Conservation (phyloP, 2,797 vertebrate genomes). For the Acropternis orthonyx region DNA sequence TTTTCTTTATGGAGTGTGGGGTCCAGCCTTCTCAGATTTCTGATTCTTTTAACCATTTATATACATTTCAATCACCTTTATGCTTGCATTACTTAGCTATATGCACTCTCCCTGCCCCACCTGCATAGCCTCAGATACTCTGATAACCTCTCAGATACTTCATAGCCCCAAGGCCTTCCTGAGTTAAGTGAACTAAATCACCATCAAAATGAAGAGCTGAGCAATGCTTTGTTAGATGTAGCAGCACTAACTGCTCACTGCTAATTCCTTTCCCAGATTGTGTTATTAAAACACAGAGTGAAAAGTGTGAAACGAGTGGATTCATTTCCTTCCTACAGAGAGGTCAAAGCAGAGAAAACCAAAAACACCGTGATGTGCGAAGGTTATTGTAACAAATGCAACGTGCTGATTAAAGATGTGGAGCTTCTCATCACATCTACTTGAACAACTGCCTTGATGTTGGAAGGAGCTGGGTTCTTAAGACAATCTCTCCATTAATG, state of each 20-base stretch:
- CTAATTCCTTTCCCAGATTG: not conserved
- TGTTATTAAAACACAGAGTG: not conserved
- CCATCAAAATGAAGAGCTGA: not conserved
- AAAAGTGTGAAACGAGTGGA: not conserved
- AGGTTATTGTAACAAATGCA: not conserved
- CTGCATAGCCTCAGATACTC: not conserved
- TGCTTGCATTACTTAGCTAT: not conserved
- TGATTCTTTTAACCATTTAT: not conserved
- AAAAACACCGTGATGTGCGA: not conserved
- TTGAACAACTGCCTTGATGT: not conserved
- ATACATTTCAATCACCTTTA: not conserved
- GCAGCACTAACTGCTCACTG: not conserved
- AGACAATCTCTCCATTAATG: not conserved
- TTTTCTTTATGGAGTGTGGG: not conserved
- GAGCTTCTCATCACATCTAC: not conserved
- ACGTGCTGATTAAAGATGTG: not conserved
- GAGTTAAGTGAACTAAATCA: not conserved
- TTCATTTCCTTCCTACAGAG: not conserved
- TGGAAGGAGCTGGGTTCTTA: not conserved
- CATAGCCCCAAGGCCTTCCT: not conserved
- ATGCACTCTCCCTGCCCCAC: not conserved
- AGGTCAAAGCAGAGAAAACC: not conserved
- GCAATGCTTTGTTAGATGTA: not conserved
- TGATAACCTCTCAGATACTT: not conserved
- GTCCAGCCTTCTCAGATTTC: not conserved